Percentiles rank a stretch among this genome's conserved stretches.
phyloP scores from a whole-genome alignment of 2,888 invertebrate genomes.

The Hydropsyche betteni region DNA sequence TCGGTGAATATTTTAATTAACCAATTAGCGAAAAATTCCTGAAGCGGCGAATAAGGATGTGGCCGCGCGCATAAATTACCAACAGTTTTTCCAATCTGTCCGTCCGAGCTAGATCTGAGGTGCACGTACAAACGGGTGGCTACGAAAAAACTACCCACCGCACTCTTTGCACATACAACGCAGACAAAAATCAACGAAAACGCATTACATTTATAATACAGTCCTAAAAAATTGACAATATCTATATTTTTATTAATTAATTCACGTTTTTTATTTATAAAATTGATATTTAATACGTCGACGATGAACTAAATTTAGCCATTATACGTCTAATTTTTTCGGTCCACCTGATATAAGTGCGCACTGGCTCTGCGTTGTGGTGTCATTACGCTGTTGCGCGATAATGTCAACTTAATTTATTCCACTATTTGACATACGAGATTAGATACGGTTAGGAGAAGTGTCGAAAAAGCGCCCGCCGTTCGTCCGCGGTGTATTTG shows the following conservation, averaged over 20 bases:
- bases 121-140: background rate
- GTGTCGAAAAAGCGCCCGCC: constrained; percentile 38
- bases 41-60: constrained; percentile 36
- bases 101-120: background rate
- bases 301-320: too few species aligned
- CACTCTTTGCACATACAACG: too few species aligned
- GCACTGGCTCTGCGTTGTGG: background rate
- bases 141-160: too few species aligned
- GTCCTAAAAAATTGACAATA: too few species aligned
- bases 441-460: constrained; percentile 34
- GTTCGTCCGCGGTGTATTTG: constrained; percentile 36
- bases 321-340: too few species aligned
- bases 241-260: too few species aligned
- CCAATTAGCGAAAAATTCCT: constrained; percentile 45
- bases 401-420: constrained; percentile 47
- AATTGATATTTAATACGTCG: too few species aligned
- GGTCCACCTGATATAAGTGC: too few species aligned
- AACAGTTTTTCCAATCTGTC: constrained; percentile 25
- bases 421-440: constrained; percentile 42
- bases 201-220: too few species aligned
- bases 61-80: constrained; percentile 43
- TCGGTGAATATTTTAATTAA: constrained; percentile 35
- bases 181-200: background rate
- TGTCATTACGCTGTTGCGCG: constrained; percentile 40
- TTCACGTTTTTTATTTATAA: too few species aligned